Conservation (phyloP, 37 sponge, comb jelly and placozoan species). For the Ephydatia muelleri region DNA sequence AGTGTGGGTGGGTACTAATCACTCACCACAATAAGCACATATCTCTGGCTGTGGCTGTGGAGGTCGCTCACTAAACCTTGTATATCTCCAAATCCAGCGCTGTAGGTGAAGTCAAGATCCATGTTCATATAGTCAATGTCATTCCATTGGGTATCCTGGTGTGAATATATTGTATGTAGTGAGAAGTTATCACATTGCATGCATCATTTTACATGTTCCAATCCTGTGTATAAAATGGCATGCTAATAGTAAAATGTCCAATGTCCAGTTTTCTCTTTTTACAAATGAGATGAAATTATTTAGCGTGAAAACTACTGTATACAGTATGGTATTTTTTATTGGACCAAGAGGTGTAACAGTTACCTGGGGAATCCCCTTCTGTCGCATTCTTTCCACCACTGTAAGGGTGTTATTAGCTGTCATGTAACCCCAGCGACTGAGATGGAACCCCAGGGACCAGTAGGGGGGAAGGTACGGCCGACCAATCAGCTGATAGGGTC, state of each 20-base stretch:
- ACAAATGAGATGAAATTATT: too few species aligned
- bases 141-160: slow-evolving; percentile 79
- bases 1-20: too few species aligned
- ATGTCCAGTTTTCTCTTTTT: too few species aligned
- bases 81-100: slow-evolving; percentile 33
- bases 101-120: slow-evolving; percentile 80
- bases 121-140: slow-evolving; percentile 87
- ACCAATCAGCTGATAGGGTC: slow-evolving; percentile 54
- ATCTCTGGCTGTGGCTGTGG: slow-evolving; percentile 58
- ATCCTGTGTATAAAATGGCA: too few species aligned
- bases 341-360: too few species aligned
- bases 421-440: slow-evolving; percentile 82
- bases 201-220: too few species aligned
- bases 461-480: slow-evolving; percentile 81
- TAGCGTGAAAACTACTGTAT: too few species aligned
- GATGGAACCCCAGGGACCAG: slow-evolving; percentile 88
- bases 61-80: slow-evolving; percentile 58
- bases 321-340: too few species aligned
- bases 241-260: too few species aligned
- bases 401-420: slow-evolving; percentile 35
- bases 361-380: slow-evolving; percentile 53
- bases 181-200: too few species aligned
- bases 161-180: not conserved
- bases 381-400: slow-evolving; percentile 69
- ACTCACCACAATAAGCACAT: slow-evolving; percentile 67